A percentile compares a stretch with the other conserved stretches of the same genome.
These are phyloP conservation scores for Chiridota heheva DNA, from an alignment of 35 echinoderm and acorn worm species.

Conservation along the genomic window DNA sequence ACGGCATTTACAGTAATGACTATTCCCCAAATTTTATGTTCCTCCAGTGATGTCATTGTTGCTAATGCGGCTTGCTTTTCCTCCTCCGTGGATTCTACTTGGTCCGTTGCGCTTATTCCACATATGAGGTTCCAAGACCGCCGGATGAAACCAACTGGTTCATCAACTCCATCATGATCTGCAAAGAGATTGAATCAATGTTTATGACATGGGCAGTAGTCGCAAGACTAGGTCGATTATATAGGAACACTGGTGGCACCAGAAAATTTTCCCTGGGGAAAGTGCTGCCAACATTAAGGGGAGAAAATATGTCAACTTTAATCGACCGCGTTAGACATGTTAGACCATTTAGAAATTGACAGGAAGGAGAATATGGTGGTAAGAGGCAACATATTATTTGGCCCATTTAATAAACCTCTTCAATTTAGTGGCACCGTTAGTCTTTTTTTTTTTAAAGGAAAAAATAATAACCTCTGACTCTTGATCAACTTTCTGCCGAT, in stretches of 20 bases:
- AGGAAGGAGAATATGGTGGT: too few relatives aligned
- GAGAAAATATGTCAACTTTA: too few relatives aligned
- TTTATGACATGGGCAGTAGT: not conserved
- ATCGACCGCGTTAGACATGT: too few relatives aligned
- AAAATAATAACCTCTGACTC: too few relatives aligned
- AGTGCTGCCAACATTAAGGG: too few relatives aligned
- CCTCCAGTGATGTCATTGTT: slow-evolving; percentile 14
- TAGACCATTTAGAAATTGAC: too few relatives aligned
- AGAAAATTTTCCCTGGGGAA: not conserved
- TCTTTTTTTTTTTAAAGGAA: too few relatives aligned
- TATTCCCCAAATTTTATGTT: slow-evolving; percentile 8
- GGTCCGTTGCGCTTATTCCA: not conserved
- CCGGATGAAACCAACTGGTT: not conserved
- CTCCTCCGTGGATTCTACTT: slow-evolving; percentile 12
- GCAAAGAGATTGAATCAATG: not conserved
- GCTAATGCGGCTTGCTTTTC: slow-evolving; percentile 12
- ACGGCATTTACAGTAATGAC: not conserved
- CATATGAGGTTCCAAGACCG: slow-evolving; percentile 6
- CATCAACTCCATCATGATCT: not conserved
- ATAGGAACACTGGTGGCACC: not conserved
- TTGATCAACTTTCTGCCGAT: too few relatives aligned
- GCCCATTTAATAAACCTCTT: too few relatives aligned
- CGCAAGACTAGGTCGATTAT: not conserved
- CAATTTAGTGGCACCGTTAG: too few relatives aligned
- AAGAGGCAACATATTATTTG: too few relatives aligned